Evolutionary conservation across 2,888 invertebrate genomes (phyloP), one percentile per base, ranked within the genome.

Genomic region (Rhyacophila evoluta): DNA sequence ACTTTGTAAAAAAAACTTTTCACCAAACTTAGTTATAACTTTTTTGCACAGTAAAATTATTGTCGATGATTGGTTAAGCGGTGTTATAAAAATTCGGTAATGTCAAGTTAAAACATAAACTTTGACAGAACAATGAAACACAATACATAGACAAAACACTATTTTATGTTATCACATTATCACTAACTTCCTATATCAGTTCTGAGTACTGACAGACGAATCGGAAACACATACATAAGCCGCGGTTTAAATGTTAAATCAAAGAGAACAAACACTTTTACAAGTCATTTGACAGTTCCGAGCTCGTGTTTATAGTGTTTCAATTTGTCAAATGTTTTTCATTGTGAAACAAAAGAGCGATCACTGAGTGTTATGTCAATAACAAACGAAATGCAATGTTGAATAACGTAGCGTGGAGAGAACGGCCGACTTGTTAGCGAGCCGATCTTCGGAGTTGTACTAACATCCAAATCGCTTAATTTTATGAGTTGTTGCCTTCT

Each of bases 401-500:
- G 39, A 39, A 39, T 39, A 39, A 39, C 12, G 39, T 12, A 15
- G 39, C 39, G 39, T 39, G 12, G 39, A 39, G 69, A 28, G 69
- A 27, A 8, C 69, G 69, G 69, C 29, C 12, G 11, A 29, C 15
- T 29, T 28, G 69, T 27, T 69, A 69, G 29, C 39, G 39, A 39
- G 87, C 84, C 89, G 87, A 87, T 88, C 87, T 88, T 88, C 88
- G 87, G 89, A 88, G 89, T 89, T 88, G 88, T 88, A 89, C 89
- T 89, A 80, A 89, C 89, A 89, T 88, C 89, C 89, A 89, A 89
- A 89, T 89, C 89, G 89, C 89, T 89, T 89, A 89, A 89, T 90
- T 90, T 90, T 89, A 90, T 89, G 89, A 89, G 89, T 89, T 89
- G 89, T 89, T 89, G 89, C 89, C 89, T 89, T 88, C 89, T 89